Percentiles rank a stretch among this genome's conserved stretches.
These are phyloP conservation scores for Cordylochernes scorpioides DNA, from an alignment of 2,888 invertebrate species.

Conservation along the genomic window DNA sequence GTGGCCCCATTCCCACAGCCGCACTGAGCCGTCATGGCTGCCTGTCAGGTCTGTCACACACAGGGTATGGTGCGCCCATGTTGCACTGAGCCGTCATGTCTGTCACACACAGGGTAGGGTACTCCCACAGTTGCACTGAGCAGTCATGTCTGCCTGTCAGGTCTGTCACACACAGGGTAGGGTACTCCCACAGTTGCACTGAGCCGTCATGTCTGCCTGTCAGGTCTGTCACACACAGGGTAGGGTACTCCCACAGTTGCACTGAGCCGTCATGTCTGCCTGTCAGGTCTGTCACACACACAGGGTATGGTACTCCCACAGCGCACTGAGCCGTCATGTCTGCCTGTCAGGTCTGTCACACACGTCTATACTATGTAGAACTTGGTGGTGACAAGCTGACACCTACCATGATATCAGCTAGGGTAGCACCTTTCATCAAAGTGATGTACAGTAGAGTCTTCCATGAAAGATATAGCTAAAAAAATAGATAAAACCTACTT, in stretches of 20 bases:
- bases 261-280: constrained; percentile 90
- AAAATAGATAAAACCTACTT: no score
- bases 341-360: constrained; percentile 70
- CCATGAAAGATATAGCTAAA: no score
- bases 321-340: constrained; percentile 85
- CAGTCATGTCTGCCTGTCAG: constrained; percentile 85
- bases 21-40: constrained; percentile 80
- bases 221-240: constrained; percentile 38
- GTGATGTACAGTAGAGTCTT: no score
- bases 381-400: no score
- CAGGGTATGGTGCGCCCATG: constrained; percentile 76
- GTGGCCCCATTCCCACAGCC: constrained; percentile 96
- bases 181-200: constrained; percentile 89
- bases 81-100: constrained; percentile 80
- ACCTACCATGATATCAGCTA: no score
- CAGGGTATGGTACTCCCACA: no score
- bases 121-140: constrained; percentile 88
- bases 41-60: constrained; percentile 50
- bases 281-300: constrained; percentile 39
- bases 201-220: constrained; percentile 89
- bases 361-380: no score
- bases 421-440: no score
- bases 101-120: no score
- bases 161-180: no score
- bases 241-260: constrained; percentile 89